Evolutionary conservation across 2,797 vertebrate genomes (phyloP).

Genomic region (Poecile montanus): DNA sequence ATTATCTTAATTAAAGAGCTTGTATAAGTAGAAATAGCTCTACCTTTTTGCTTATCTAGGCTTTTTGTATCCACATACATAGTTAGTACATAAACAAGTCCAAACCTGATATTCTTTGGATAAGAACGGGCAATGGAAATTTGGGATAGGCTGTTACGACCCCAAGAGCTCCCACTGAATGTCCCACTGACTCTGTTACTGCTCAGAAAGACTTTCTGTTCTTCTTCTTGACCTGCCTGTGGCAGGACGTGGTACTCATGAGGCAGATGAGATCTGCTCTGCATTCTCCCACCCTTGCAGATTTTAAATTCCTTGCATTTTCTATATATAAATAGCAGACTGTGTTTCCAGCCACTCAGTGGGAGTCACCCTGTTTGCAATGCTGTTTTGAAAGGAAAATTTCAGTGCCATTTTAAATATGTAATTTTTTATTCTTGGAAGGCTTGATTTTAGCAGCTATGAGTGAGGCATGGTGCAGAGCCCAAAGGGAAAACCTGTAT

Average conservation of each 20-base stretch:
- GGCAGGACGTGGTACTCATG: background rate
- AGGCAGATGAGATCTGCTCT: background rate
- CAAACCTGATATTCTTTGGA: background rate
- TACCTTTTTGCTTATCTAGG: background rate
- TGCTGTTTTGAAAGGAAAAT: background rate
- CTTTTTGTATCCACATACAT: background rate
- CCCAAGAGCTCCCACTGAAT: background rate
- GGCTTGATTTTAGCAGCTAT: background rate
- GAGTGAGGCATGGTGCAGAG: background rate
- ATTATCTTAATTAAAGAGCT: background rate
- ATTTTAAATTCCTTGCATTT: constrained; percentile 10
- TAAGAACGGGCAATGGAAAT: background rate
- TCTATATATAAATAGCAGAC: background rate
- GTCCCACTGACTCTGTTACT: background rate
- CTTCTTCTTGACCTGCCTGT: background rate
- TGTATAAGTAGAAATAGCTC: background rate
- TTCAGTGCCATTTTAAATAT: background rate
- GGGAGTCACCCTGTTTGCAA: background rate
- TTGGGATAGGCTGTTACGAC: background rate
- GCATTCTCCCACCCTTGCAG: background rate
- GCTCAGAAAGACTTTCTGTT: background rate
- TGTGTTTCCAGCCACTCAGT: background rate
- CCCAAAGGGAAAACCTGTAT: background rate
- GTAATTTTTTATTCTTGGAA: background rate
- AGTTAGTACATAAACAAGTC: background rate